Percentiles rank a stretch among this genome's conserved stretches.
phyloP scores from a whole-genome alignment of 2,113 vertebrate genomes.

The Cichladusa arquata region DNA sequence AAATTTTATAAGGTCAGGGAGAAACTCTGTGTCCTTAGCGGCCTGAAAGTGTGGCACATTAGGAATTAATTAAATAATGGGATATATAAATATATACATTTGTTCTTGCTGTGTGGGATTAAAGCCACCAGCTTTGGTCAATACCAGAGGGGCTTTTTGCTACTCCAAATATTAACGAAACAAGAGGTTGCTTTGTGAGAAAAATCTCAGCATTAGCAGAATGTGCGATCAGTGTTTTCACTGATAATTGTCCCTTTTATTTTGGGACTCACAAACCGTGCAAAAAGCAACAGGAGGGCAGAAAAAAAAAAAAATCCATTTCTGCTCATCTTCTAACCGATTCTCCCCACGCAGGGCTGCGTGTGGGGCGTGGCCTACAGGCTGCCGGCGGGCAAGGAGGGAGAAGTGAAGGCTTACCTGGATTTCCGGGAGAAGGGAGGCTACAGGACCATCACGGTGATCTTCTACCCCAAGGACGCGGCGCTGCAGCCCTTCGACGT shows the following conservation, averaged over 20 bases:
- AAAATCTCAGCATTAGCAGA: neutral
- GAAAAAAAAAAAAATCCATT: too few relatives aligned
- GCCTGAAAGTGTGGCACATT: too few relatives aligned
- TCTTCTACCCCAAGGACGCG: constrained; percentile 85
- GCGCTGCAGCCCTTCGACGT: constrained; percentile 78
- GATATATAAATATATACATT: too few relatives aligned
- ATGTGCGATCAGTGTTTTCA: neutral
- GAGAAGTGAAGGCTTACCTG: constrained; percentile 91
- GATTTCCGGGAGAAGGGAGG: constrained; percentile 96
- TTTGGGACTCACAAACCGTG: neutral
- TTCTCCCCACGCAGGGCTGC: constrained; percentile 75
- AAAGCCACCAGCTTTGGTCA: too few relatives aligned
- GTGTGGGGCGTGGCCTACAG: constrained; percentile 97
- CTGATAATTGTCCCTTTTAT: neutral
- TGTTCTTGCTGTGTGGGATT: too few relatives aligned
- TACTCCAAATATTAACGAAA: neutral
- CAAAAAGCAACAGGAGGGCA: neutral
- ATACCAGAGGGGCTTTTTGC: neutral
- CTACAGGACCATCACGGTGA: constrained; percentile 84
- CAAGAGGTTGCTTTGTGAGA: neutral
- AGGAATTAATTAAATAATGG: too few relatives aligned
- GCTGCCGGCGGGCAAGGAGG: constrained; percentile 86
- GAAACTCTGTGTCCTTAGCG: neutral
- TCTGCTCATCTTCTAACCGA: neutral
- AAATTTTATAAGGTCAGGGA: neutral